Base-by-base conservation (phyloP, 2,797 vertebrate species). In the Onychomys leucogaster region DNA sequence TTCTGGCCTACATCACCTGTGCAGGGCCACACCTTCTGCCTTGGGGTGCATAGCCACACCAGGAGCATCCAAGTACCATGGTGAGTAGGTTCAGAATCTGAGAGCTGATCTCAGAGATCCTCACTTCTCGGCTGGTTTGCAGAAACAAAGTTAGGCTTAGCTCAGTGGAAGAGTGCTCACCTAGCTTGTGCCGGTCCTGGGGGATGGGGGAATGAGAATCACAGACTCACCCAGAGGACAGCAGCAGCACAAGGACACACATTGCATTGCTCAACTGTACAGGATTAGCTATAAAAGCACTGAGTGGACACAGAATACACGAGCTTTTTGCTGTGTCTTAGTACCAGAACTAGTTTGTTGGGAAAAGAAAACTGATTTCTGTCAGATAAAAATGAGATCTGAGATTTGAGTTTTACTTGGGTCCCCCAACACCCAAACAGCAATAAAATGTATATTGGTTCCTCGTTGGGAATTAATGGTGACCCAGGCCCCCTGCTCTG, bases 11-110 rank as follows among this genome's bases (percentile, higher is more conserved):
- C 21, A 14, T n/a, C 55, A n/a, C 61, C 2, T 52, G 23, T 17
- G 59, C 17, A 3, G 3, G 32, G 13, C 4, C 14, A 0, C 0
- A 9, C 19, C 32, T 61, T 69, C 67, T 52, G 5, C 27, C 8
- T 46, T 69, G 52, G 17, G 10, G 27, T 2, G n/a, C 32, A 25
- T 32, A 52, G 37, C 41, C 37, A 5, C 14, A 6, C 27, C 55
- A 17, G 2, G 23, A 27, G 14, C n/a, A 57, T 17, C 6, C 4
- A 13, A 78, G 10, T n/a, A 9, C 63, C 63, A 57, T 52, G 69
- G 90, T 95, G 69, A 96, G 87, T 93, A 29, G 37, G 29, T 46
- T 93, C 37, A 55, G 69, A 6, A 65, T 61, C 43, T 46, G 46
- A 43, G 19, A 37, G 34, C 49, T 94, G 43, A 59, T 7, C 61